phyloP scores from a whole-genome alignment of 2,888 invertebrate species.

The Yponomeuta evonymella region DNA sequence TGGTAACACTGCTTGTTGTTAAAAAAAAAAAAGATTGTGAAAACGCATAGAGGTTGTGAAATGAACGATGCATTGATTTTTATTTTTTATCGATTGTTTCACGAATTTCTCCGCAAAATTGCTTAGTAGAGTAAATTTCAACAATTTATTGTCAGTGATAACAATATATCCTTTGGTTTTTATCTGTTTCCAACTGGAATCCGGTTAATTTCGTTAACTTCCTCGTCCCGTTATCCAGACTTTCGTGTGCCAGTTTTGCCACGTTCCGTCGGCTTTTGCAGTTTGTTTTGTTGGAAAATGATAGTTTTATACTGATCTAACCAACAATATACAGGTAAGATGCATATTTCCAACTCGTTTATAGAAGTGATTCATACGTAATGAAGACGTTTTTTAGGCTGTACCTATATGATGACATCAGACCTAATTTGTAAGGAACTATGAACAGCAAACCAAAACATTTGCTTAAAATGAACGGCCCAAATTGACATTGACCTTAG shows the following conservation, averaged over 20 bases:
- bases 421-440: background rate
- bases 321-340: slow-evolving; percentile 27
- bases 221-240: slow-evolving; percentile 38
- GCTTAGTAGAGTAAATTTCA: background rate
- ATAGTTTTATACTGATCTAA: slow-evolving; percentile 26
- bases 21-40: background rate
- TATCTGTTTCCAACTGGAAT: background rate
- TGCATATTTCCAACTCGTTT: background rate
- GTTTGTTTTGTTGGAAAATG: slow-evolving; percentile 33
- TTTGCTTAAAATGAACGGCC: background rate
- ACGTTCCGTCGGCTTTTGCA: slow-evolving; percentile 46
- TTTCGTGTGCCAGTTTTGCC: slow-evolving; percentile 37
- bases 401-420: slow-evolving; percentile 1
- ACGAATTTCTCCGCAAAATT: background rate
- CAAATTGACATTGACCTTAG: background rate
- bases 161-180: background rate
- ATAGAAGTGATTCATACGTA: background rate
- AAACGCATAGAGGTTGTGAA: background rate
- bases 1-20: background rate
- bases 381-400: background rate
- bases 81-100: background rate
- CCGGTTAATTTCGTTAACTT: background rate
- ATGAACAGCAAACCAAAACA: background rate
- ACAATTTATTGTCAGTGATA: background rate
- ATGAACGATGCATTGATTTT: background rate